phyloP scores from a whole-genome alignment of 2,888 invertebrate species.

The Deilephila elpenor region DNA sequence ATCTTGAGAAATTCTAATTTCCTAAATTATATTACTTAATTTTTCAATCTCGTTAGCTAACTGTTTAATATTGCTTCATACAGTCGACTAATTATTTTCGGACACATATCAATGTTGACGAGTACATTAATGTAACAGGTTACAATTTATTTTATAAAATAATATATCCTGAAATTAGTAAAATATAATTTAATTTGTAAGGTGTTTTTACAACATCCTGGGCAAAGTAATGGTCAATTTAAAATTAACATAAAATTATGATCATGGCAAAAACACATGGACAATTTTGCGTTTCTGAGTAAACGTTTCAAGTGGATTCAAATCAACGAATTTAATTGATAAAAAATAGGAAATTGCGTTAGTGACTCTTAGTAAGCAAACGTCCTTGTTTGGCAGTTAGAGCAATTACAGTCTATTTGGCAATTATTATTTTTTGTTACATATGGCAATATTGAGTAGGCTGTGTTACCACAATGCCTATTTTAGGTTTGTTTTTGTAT shows the following conservation, averaged over 20 bases:
- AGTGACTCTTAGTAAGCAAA: not conserved
- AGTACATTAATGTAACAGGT: not conserved
- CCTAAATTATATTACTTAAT: no score
- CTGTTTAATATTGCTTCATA: not conserved
- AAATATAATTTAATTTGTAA: not conserved
- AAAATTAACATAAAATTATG: not conserved
- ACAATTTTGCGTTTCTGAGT: not conserved
- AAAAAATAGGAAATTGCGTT: conserved; percentile 15
- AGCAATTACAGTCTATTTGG: conserved; percentile 8
- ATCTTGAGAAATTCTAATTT: no score
- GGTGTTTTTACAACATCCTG: conserved; percentile 15
- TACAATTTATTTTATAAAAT: not conserved
- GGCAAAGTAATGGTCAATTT: not conserved
- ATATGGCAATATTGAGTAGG: conserved; percentile 14
- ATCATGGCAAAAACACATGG: not conserved
- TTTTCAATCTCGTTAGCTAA: no score
- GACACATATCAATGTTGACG: not conserved
- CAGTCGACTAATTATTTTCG: not conserved
- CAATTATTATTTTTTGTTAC: conserved; percentile 16
- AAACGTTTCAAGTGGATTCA: not conserved
- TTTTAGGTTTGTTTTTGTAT: not conserved
- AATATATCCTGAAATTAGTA: not conserved
- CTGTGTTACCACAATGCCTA: not conserved
- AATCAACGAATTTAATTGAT: not conserved
- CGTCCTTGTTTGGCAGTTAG: conserved; percentile 5